Evolutionary conservation across 2,113 vertebrate genomes (phyloP).

Genomic region (Martes martes): DNA sequence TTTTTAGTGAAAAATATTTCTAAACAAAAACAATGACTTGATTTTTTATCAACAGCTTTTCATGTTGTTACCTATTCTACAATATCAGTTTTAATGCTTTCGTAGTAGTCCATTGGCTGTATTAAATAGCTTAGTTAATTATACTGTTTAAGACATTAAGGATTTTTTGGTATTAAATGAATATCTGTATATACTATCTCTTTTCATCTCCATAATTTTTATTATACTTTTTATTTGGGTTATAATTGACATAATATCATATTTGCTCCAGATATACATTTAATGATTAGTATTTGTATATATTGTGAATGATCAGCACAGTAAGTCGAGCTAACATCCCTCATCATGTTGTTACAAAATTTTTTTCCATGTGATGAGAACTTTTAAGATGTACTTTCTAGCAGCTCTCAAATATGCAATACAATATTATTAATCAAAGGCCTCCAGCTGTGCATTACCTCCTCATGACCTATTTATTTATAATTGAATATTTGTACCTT

Average conservation of each 20-base stretch:
- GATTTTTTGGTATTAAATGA: neutral
- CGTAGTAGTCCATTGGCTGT: neutral
- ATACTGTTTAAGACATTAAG: neutral
- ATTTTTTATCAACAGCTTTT: neutral
- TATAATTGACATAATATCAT: neutral
- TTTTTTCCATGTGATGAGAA: neutral
- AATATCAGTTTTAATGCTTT: neutral
- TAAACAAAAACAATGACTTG: neutral
- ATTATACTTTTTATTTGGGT: neutral
- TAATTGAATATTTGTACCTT: neutral
- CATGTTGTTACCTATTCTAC: neutral
- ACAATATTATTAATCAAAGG: neutral
- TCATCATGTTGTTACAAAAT: neutral
- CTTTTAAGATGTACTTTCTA: neutral
- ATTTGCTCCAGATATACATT: neutral
- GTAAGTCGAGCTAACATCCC: neutral
- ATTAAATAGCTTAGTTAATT: neutral
- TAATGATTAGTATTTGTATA: neutral
- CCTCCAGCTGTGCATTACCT: neutral
- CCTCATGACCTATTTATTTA: neutral
- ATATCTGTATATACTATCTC: no score
- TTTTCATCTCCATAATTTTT: neutral
- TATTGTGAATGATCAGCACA: neutral
- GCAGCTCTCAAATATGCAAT: neutral
- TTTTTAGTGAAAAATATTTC: neutral